These are phyloP conservation scores for Ophonus ardosiacus DNA, from an alignment of 2,888 invertebrate genomes.

Conservation along the genomic window DNA sequence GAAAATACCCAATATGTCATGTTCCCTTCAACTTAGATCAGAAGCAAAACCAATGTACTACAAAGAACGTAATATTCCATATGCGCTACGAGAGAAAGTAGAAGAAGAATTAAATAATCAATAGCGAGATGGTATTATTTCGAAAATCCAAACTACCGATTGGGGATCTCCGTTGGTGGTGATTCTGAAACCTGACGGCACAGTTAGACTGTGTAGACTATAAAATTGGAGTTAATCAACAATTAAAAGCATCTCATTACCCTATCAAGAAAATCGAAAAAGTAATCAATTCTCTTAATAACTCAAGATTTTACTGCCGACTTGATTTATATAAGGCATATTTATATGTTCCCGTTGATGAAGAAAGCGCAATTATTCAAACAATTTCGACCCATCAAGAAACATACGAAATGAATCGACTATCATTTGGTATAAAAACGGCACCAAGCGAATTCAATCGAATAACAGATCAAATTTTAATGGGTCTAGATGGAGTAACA, in stretches of 20 bases:
- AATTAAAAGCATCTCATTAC: neutral
- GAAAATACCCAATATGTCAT: neutral
- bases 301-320: constrained; percentile 67
- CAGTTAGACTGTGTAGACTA: constrained; percentile 53
- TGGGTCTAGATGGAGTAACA: constrained; percentile 59
- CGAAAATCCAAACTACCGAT: neutral
- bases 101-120: neutral
- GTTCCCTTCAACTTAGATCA: neutral
- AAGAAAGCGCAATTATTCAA: constrained; percentile 65
- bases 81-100: neutral
- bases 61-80: neutral
- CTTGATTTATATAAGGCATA: constrained; percentile 69
- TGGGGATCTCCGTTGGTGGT: neutral
- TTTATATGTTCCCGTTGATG: constrained; percentile 67
- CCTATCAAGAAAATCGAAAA: constrained; percentile 12
- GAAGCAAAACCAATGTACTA: neutral
- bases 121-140: neutral
- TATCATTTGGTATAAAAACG: no score
- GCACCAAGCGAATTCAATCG: constrained; percentile 64
- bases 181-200: constrained; percentile 65
- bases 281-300: neutral
- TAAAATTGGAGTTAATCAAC: constrained; percentile 64
- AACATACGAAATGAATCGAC: constrained; percentile 66
- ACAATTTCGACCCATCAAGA: constrained; percentile 68
- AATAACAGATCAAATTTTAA: constrained; percentile 64